Base-by-base conservation (phyloP, 2,797 vertebrate genomes). In the Cygnus olor region DNA sequence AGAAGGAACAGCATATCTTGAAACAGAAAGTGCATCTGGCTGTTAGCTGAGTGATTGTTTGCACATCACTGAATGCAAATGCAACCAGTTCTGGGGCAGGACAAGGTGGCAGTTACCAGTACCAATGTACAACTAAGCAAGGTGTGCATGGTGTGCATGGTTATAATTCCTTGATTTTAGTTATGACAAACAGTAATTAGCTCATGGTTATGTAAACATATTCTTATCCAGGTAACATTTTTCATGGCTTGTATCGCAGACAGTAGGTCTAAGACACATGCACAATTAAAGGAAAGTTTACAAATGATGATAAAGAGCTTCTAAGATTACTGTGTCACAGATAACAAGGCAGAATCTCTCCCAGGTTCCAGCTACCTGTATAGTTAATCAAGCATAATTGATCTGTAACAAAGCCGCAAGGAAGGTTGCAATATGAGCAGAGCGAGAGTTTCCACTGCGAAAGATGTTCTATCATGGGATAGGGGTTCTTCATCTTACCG, bases 161-260 rank as follows among this genome's bases (percentile, higher is more conserved):
- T 78, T 95, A 94, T 93, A 95, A 91, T 95, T 84, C 66, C 79
- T 91, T 77, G 81, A 90, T 95, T 91, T 95, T 93, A 85, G 72
- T 93, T 90, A 84, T 64, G 72, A 94, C 90, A 96, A 95, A 88
- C 36, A 73, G 66, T 85, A 94, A 95, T 96, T 96, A 91, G 66
- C 65, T 89, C 2, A 0, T 93, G 77, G 84, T 83, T 94, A 89
- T 95, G 81, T 89, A 97, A 95, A 92, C 95, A 92, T 70, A 83
- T 96, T 94, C 84, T 85, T 80, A 88, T 76, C 58, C 73, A 89
- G 87, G 86, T 95, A 92, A 88, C 77, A 83, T 94, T 96, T 96
- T 93, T 94, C 81, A 94, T 85, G 79, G 58, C 81, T 66, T 90
- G 20, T 89, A 69, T 76, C 2, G 0, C 60, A 96, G 87, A 70